Evolutionary conservation across 2,797 vertebrate species (phyloP), one percentile per base, ranked within the genome.

Genomic region (Pangasius sanitwongsei): DNA sequence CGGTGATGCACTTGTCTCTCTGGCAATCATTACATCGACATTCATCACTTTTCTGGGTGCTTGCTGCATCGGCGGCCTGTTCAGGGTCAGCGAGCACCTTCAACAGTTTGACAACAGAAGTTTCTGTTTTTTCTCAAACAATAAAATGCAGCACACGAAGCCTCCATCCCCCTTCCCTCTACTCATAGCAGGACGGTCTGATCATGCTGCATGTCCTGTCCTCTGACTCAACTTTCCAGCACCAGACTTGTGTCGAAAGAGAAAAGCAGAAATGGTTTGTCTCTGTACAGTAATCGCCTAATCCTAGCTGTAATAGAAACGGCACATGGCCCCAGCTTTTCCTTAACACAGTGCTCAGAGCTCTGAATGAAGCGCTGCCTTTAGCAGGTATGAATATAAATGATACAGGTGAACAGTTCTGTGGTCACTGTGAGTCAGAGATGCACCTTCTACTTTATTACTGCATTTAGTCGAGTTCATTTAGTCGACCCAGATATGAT

Each of bases 71-170:
- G 93, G 91, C 92, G 85, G 92, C 86, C 89, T 90, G 92, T 94
- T 95, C 94, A 93, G 95, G 94, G 92, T 96, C 95, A 95, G 90
- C 92, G 93, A 94, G 94, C 95, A 93, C 94, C 93, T 95, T 96
- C 93, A 92, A 93, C 87, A 90, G 92, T 93, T 95, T 96, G 94
- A 96, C 95, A 94, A 94, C 91, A 74, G 89, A 85, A 91, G 75
- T 91, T 91, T 95, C 94, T 91, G 91, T 90, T 90, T 95, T 94
- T 94, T 92, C 93, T 94, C 94, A 93, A 83, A 89, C 94, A 94
- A 91, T 91, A 94, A 95, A 93, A 95, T 92, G 93, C 94, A 94
- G 93, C 91, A 94, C 93, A 94, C 86, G 67, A 87, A 53, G 16
- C n/a, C 37, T 34, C 41, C 37, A 20, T 2, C 50, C 50, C n/a